Base-by-base conservation (phyloP, 2,797 vertebrate genomes). In the Brachymystax lenok region DNA sequence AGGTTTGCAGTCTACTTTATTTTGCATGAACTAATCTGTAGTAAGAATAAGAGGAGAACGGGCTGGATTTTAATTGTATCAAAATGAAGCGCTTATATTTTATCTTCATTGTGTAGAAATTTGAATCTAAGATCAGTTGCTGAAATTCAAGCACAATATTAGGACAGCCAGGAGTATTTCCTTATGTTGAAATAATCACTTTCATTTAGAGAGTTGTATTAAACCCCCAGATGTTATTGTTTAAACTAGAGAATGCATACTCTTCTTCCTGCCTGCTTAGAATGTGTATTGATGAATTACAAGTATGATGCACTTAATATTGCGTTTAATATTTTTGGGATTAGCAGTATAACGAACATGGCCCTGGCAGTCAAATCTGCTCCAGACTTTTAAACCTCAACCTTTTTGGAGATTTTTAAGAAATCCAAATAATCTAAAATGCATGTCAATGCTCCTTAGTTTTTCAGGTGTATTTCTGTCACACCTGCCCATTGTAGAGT, bases 1-100 rank as follows among this genome's bases (percentile, higher is more conserved):
- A 91, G 79, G 86, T 93, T 89, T 91, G 85, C 91, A 89, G 92
- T 95, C 92, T 94, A 92, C 88, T 94, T 93, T 88, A 83, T 92
- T 86, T 92, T 94, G 83, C 92, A 92, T 86, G 86, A 91, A 81
- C 76, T 86, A 74, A 79, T 85, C 78, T 87, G 12, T 84, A 80
- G 77, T 84, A 71, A 64, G 35, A 73, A 71, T 82, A 66, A 63
- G 54, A 74, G 74, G 12, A 80, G 74, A 83, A 74, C 76, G 79
- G 0, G 21, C 86, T 83, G 40, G 79, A 80, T 85, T 84, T 78
- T 30, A n/a, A 83, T 78, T 84, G 72, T 74, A 87, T 85, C 83
- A 86, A 89, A 91, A 71, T 85, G 2, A 82, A 81, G 76, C 77
- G 87, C 71, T 90, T 90, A 83, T 82, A 79, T 84, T 93, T 92